These are phyloP conservation scores for Protonemura montana DNA, from an alignment of 2,888 invertebrate species.

Conservation along the genomic window DNA sequence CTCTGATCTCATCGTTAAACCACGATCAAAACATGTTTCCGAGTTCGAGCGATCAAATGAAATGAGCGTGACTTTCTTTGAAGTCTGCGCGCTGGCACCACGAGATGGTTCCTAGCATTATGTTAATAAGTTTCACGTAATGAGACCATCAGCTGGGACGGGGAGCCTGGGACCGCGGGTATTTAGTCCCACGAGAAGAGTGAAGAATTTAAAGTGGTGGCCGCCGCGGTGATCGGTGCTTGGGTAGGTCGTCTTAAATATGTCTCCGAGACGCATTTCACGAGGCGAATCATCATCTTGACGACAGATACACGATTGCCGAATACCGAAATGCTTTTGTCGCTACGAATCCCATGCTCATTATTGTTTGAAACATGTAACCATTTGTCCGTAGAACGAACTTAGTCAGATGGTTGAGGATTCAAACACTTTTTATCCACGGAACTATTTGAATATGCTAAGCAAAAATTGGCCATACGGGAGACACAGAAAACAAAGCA, in stretches of 20 bases:
- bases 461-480: neutral
- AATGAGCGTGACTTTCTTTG: constrained; percentile 28
- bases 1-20: constrained; percentile 17
- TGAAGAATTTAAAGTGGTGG: constrained; percentile 39
- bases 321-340: constrained; percentile 3
- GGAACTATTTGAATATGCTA: neutral
- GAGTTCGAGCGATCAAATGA: neutral
- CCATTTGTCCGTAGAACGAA: neutral
- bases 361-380: neutral
- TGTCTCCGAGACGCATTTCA: constrained; percentile 35
- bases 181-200: constrained; percentile 20
- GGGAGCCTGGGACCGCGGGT: neutral
- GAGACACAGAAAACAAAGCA: neutral
- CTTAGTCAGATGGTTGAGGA: neutral
- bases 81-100: neutral
- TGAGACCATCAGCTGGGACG: constrained; percentile 25
- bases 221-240: neutral
- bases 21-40: constrained; percentile 14
- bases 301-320: constrained; percentile 21
- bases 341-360: neutral
- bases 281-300: constrained; percentile 9
- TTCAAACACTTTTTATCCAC: neutral
- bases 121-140: constrained; percentile 24
- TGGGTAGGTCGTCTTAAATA: neutral
- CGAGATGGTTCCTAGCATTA: constrained; percentile 16